Evolutionary conservation across 2,888 invertebrate species (phyloP).

Genomic region (Trichogramma evanescens): DNA sequence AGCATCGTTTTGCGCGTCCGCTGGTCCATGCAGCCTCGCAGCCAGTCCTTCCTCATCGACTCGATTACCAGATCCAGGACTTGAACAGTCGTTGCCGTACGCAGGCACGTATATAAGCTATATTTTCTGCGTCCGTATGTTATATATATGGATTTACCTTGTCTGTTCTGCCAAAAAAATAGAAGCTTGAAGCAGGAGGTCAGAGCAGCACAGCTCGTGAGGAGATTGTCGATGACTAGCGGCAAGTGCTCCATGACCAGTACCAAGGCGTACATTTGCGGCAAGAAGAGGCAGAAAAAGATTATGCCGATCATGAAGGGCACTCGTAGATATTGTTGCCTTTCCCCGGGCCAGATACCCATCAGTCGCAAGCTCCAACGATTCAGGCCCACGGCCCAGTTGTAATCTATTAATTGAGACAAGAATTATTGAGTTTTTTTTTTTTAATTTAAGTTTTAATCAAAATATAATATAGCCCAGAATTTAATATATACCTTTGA

Average conservation of each 20-base stretch:
- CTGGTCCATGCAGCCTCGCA: background rate
- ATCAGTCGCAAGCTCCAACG: background rate
- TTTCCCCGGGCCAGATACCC: background rate
- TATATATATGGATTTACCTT: background rate
- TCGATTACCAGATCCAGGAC: slow-evolving; percentile 2
- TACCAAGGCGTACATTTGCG: background rate
- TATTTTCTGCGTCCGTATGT: background rate
- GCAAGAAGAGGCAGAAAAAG: background rate
- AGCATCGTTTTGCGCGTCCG: background rate
- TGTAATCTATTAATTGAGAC: background rate
- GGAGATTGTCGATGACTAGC: background rate
- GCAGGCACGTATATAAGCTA: background rate
- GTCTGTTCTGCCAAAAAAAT: background rate
- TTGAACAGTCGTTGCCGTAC: background rate
- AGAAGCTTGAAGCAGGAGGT: background rate
- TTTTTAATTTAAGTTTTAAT: too few species aligned
- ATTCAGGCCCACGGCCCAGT: slow-evolving; percentile 3
- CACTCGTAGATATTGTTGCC: background rate
- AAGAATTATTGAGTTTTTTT: background rate
- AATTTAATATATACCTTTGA: too few species aligned
- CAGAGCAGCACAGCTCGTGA: background rate
- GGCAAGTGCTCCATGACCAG: background rate
- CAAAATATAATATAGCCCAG: too few species aligned
- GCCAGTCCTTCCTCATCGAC: background rate
- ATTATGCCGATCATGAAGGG: background rate